Evolutionary conservation across 2,797 vertebrate genomes (phyloP).

Genomic region (Chiroxiphia lanceolata): DNA sequence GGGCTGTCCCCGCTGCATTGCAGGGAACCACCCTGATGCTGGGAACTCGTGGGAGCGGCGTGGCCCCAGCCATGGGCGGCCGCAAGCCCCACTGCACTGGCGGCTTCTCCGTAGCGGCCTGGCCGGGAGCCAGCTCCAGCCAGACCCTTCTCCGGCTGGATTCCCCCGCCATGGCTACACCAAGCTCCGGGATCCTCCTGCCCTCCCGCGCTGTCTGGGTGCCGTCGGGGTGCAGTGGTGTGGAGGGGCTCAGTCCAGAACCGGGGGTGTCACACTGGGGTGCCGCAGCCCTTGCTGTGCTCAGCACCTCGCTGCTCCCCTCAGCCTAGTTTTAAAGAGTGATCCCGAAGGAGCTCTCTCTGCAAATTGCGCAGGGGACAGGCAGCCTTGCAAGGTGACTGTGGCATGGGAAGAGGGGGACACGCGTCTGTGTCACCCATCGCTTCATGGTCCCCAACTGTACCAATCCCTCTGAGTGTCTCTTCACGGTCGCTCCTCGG

Average conservation of each 20-base stretch:
- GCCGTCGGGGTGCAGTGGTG: neutral
- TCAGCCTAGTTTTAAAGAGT: conserved; percentile 4
- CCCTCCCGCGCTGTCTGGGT: neutral
- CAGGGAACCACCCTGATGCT: neutral
- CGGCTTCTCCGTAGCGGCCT: conserved; percentile 2
- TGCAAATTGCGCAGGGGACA: neutral
- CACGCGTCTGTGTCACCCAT: neutral
- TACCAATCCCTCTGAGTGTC: neutral
- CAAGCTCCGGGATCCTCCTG: neutral
- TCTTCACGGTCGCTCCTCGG: neutral
- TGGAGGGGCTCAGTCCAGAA: neutral
- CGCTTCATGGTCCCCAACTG: neutral
- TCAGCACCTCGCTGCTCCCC: neutral
- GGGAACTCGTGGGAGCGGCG: neutral
- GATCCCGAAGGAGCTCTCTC: neutral
- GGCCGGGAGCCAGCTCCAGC: neutral
- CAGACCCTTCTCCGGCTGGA: neutral
- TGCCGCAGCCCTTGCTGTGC: neutral
- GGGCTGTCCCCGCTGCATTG: neutral
- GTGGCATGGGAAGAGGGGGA: neutral
- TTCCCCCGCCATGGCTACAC: neutral
- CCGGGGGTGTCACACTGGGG: rapidly evolving
- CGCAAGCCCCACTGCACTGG: neutral
- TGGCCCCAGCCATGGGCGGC: neutral
- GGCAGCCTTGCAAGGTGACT: conserved; percentile 24